Evolutionary conservation across 2,888 invertebrate genomes (phyloP), one percentile per base, ranked within the genome.

Genomic region (Melieria picta): DNA sequence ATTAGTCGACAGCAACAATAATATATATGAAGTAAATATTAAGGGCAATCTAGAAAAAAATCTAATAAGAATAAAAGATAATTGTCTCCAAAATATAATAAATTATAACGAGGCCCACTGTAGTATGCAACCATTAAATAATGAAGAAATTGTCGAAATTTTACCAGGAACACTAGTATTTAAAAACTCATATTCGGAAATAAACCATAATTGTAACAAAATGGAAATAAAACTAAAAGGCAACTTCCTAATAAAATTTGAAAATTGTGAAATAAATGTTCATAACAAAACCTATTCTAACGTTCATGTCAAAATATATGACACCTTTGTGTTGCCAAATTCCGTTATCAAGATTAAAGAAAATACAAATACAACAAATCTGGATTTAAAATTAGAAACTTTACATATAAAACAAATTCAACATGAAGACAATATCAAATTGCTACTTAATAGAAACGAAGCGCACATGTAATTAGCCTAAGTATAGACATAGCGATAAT

Each of bases 161-260:
- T 55, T 48, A n/a, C 62, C 66, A 16, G 65, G 63, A 50, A 67
- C 72, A 64, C 46, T 73, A 43, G 13, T 72, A 16, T 69, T 69
- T 58, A 74, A 74, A 63, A 74, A 69, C 46, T 69, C 64, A 10
- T 63, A 52, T 47, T 55, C 16, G 10, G 16, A 72, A 72, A 74
- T 72, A 46, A 66, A 30, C 46, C 48, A 62, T 52, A 66, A 69
- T 58, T 70, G 72, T 67, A 74, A 65, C 42, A 74, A 72, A 50
- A n/a, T 69, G 13, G 56, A 69, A 50, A 65, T 69, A 47, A 66
- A 66, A 69, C 45, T 66, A 47, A 56, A 67, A 65, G 66, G 66
- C 61, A 66, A 62, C 9, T 74, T 74, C 55, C 55, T 74, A 13
- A 63, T 70, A 48, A 71, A 70, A 72, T 72, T 74, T 50, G 46